phyloP scores from a whole-genome alignment of 35 echinoderm and acorn worm genomes.

The Amphiura filiformis region DNA sequence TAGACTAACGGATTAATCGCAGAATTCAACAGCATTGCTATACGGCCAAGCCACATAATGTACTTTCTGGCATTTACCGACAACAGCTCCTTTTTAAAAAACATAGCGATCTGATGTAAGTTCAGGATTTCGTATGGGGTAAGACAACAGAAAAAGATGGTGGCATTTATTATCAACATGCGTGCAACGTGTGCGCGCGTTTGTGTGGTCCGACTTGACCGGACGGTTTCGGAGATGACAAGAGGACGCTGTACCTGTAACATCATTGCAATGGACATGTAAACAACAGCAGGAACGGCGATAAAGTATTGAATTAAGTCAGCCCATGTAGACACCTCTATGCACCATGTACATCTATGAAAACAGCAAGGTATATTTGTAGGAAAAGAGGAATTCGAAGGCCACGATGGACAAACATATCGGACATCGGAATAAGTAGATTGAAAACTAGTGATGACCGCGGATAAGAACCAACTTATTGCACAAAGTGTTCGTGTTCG shows the following conservation, averaged over 20 bases:
- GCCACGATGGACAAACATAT: background rate
- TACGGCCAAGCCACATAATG: background rate
- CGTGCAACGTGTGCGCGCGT: background rate
- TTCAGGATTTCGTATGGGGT: background rate
- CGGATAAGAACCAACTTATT: background rate
- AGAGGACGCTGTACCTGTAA: background rate
- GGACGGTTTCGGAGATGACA: background rate
- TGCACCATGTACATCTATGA: background rate
- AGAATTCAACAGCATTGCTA: background rate
- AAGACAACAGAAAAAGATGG: background rate
- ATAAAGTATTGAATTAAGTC: background rate
- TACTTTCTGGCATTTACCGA: background rate
- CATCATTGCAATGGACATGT: background rate
- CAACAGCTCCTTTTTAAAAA: background rate
- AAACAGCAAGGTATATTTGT: background rate
- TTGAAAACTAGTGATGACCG: background rate
- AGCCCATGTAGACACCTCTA: background rate
- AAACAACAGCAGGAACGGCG: background rate
- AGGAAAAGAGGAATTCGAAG: background rate
- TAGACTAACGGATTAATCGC: background rate
- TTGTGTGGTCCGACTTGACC: background rate
- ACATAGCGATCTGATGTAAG: background rate
- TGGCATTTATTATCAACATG: background rate
- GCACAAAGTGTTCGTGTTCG: background rate
- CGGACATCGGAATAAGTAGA: background rate